phyloP scores from a whole-genome alignment of 2,888 invertebrate species.

The Calameuta pallipes region DNA sequence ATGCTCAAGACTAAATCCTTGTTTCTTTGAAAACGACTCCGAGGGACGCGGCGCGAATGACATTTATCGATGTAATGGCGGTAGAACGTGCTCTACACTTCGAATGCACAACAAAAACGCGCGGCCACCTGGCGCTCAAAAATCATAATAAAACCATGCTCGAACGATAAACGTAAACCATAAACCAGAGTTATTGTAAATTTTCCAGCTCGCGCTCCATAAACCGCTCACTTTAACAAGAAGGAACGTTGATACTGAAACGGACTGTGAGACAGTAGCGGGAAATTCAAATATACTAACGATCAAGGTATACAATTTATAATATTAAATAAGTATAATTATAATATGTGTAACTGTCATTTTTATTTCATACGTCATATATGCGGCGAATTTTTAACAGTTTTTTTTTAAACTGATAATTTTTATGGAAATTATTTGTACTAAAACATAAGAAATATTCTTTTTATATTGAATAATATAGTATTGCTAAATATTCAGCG shows the following conservation, averaged over 20 bases:
- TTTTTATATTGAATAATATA: background rate
- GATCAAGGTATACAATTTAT: background rate
- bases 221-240: background rate
- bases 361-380: too few relatives aligned
- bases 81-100: constrained; percentile 34
- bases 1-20: constrained; percentile 7
- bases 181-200: constrained; percentile 34
- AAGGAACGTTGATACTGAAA: background rate
- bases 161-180: constrained; percentile 44
- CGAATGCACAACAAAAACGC: constrained; percentile 48
- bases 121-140: constrained; percentile 58
- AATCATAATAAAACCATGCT: constrained; percentile 48
- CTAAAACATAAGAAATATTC: background rate
- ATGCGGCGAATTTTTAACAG: too few relatives aligned
- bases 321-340: background rate
- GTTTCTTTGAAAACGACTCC: constrained; percentile 5
- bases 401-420: background rate
- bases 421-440: background rate
- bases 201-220: background rate
- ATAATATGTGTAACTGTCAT: background rate
- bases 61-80: constrained; percentile 53
- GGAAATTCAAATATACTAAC: background rate
- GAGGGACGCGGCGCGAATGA: constrained; percentile 38
- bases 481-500: too few relatives aligned
- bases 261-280: background rate